Base-by-base conservation (phyloP, 1,140 invertebrate species). In the Hermatobates lingyangjiaoensis region DNA sequence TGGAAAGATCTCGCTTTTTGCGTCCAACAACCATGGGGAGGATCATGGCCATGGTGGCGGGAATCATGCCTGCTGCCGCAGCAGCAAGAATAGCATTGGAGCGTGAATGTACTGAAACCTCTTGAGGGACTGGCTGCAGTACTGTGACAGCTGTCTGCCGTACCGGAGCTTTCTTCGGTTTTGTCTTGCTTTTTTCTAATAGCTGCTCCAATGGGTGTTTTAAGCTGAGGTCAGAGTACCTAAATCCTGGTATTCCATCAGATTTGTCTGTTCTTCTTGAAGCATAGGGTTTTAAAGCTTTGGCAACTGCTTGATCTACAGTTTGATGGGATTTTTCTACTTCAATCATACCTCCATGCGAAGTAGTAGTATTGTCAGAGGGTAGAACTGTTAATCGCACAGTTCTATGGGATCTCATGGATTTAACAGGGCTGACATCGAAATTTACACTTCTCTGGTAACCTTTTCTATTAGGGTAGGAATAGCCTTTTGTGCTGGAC, bases 21-120 rank as follows among this genome's bases (percentile, higher is more conserved):
- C 74, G 65, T 2, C 74, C 77, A 38, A 83, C 66, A 61, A 82
- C 76, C 71, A 83, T 79, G 1, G 81, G 81, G 27, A 83, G 74
- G 54, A 83, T 71, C 75, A 83, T 79, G 1, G 80, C 81, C 75
- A 85, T 79, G 0, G 80, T 81, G 0, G 80, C 81, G 18, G 81
- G 81, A 27, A 85, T 64, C 74, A 83, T 79, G 1, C 80, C 81
- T 26, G 81, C 80, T 1, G 80, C 75, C 3, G 83, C 78, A 2
- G 80, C 81, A 7, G 80, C 80, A 39, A 83, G 59, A 3, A 58
- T 34, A 1, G 59, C 55, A 2, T 52, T 48, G 39, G 50, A 52
- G n/a, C 50, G 51, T n/a, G 27, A 12, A n/a, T 38, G 25, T 27
- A 47, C 48, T 2, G 50, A 45, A n/a, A n/a, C n/a, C 21, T 46